Base-by-base conservation (phyloP, 2,113 vertebrate species). In the Scomber colias region DNA sequence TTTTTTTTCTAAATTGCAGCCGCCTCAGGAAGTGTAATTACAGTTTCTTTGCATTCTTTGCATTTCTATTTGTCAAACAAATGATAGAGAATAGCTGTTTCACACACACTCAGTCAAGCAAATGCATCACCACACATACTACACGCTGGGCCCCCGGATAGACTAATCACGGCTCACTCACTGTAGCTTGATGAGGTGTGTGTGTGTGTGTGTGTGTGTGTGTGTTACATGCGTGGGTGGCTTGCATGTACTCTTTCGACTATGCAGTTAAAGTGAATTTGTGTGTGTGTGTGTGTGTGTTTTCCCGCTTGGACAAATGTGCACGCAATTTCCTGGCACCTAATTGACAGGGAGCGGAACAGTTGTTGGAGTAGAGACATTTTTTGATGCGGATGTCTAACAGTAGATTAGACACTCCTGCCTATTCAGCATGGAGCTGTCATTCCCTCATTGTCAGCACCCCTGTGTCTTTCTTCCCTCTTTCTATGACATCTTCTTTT, bases 291-390 rank as follows among this genome's bases (percentile, higher is more conserved):
- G 56, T 24, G 56, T 46, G 60, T 59, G 61, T 30, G 40, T 50
- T 30, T 11, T 11, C 55, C 9, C 21, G 45, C 90, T 85, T 88
- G 87, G 91, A 88, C 87, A 86, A 80, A 89, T 77, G 76, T 78
- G 78, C 35, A 13, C 48, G 66, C 74, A 83, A 84, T 86, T 87
- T 90, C 86, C 88, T 89, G 87, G 56, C 71, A 77, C 54, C 82
- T 91, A 90, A 91, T 89, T 92, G 90, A 90, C 91, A 90, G 91
- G 90, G 89, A 90, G 80, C 81, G 65, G 85, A 89, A 79, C 72
- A 50, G 89, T 82, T 84, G 87, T 75, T 71, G 83, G 48, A 82
- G 79, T 45, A 54, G 79, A 84, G 81, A 57, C 57, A 24, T 61
- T 72, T 75, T 82, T 73, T 88, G 82, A 91, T 75, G 72, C 50